Percentiles rank a stretch among this genome's conserved stretches.
phyloP scores from a whole-genome alignment of 2,797 vertebrate species.

The Allobates femoralis region DNA sequence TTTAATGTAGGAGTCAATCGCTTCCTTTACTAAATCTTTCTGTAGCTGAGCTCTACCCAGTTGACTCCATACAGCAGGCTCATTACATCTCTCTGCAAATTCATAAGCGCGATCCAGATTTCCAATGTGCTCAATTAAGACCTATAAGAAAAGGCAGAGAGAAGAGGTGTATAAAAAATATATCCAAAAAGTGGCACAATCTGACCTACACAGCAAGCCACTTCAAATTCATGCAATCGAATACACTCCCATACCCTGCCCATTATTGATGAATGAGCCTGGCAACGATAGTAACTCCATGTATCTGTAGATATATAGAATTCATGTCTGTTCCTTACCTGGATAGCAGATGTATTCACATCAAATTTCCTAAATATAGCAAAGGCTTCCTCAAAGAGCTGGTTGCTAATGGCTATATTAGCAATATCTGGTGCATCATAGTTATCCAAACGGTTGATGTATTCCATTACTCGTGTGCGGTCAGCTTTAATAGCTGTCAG shows the following conservation, averaged over 20 bases:
- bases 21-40: constrained; percentile 89
- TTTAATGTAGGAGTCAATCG: constrained; percentile 89
- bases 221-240: neutral
- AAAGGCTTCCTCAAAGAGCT: constrained; percentile 93
- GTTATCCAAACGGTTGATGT: constrained; percentile 93
- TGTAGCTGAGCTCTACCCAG: constrained; percentile 87
- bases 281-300: neutral
- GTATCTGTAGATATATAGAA: neutral
- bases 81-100: constrained; percentile 82
- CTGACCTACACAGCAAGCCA: neutral
- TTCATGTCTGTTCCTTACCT: constrained; percentile 75
- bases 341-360: constrained; percentile 91
- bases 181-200: neutral
- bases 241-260: too few species aligned
- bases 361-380: constrained; percentile 94
- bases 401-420: constrained; percentile 92
- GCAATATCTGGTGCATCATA: constrained; percentile 93
- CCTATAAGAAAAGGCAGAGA: constrained; percentile 70
- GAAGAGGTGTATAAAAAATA: neutral
- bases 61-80: constrained; percentile 89
- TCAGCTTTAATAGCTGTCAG: constrained; percentile 95
- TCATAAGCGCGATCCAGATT: constrained; percentile 79
- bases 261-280: too few species aligned
- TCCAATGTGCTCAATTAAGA: constrained; percentile 86
- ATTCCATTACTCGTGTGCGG: constrained; percentile 92